phyloP scores from a whole-genome alignment of 1,140 invertebrate genomes.

The Drosophila takahashii region DNA sequence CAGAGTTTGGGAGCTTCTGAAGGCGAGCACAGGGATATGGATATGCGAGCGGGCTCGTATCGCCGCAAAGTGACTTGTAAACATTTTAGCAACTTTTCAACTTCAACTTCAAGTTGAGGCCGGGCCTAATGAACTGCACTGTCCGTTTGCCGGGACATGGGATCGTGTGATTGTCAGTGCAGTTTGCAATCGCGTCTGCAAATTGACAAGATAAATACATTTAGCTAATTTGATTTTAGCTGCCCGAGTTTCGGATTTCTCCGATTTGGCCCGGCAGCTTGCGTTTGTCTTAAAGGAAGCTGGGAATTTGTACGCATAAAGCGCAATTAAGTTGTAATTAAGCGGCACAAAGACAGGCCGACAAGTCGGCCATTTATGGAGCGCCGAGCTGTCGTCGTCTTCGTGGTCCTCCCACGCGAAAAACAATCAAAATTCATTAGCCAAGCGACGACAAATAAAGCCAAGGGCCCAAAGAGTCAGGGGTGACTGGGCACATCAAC shows the following conservation, averaged over 20 bases:
- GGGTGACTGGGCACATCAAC: slow-evolving; percentile 19
- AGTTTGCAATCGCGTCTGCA: slow-evolving; percentile 66
- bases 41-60: slow-evolving; percentile 23
- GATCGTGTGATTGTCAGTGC: slow-evolving; percentile 69
- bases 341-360: slow-evolving; percentile 59
- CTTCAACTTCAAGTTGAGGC: slow-evolving; percentile 53
- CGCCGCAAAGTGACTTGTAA: slow-evolving; percentile 79
- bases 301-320: slow-evolving; percentile 76
- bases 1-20: slow-evolving; percentile 60
- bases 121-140: slow-evolving; percentile 69
- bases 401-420: slow-evolving; percentile 49
- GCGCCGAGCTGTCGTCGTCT: slow-evolving; percentile 2
- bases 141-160: slow-evolving; percentile 29
- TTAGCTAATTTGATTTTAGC: slow-evolving; percentile 78
- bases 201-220: slow-evolving; percentile 84
- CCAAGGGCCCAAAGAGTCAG: slow-evolving; percentile 50
- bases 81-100: slow-evolving; percentile 83
- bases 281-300: slow-evolving; percentile 50
- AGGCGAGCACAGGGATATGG: slow-evolving; percentile 52
- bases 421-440: slow-evolving; percentile 81
- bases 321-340: slow-evolving; percentile 81
- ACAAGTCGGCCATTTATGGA: slow-evolving; percentile 39
- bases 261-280: not conserved
- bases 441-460: slow-evolving; percentile 76
- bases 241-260: slow-evolving; percentile 26